These are phyloP conservation scores for Azorinus chamasolen DNA, from an alignment of 2,888 invertebrate species.

Conservation along the genomic window DNA sequence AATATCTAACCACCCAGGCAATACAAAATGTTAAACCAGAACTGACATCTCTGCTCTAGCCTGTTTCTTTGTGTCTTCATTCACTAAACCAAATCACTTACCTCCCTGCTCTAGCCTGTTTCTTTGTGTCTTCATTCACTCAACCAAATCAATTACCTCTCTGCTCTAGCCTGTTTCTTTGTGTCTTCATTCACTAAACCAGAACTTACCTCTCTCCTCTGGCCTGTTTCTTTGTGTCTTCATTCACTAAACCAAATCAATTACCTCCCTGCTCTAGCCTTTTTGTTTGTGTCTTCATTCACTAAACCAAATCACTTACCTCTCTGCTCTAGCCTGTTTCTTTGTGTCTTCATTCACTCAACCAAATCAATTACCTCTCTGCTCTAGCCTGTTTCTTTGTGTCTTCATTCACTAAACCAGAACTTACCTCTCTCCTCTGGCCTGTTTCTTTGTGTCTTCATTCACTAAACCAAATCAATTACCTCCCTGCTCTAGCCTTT, in stretches of 20 bases:
- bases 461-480: too few species aligned
- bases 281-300: slow-evolving; percentile 70
- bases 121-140: too few species aligned
- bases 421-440: too few species aligned
- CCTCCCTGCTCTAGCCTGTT: too few species aligned
- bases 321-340: too few species aligned
- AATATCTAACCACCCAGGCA: too few species aligned
- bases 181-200: slow-evolving; percentile 69
- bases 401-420: slow-evolving; percentile 70
- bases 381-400: slow-evolving; percentile 70
- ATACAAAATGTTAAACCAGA: too few species aligned
- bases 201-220: too few species aligned
- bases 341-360: too few species aligned
- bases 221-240: too few species aligned
- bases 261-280: slow-evolving; percentile 69
- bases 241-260: too few species aligned
- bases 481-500: slow-evolving; percentile 69
- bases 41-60: slow-evolving; percentile 69
- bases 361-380: slow-evolving; percentile 65
- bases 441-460: too few species aligned
- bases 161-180: slow-evolving; percentile 70
- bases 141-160: slow-evolving; percentile 65
- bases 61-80: slow-evolving; percentile 70
- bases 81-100: slow-evolving; percentile 68
- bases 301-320: slow-evolving; percentile 55